Base-by-base conservation (phyloP, 2,797 vertebrate genomes). In the Psittacula derbiana region DNA sequence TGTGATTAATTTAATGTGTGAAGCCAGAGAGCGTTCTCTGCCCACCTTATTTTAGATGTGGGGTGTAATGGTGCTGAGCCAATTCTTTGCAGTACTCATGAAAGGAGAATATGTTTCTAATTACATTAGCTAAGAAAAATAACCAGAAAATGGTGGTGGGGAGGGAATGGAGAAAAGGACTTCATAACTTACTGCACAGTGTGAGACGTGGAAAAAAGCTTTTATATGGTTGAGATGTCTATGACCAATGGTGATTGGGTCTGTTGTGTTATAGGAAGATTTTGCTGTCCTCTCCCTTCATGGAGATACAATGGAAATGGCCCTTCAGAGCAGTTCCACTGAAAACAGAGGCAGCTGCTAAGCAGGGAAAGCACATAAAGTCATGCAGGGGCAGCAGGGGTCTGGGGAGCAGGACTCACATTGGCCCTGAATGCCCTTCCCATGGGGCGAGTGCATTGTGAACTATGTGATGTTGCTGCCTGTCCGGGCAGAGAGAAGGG, bases 391-490 rank as follows among this genome's bases (percentile, higher is more conserved):
- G 62, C 27, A 62, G 44, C 25, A 55, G 53, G 4, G 28, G 40
- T 30, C 15, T 58, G 57, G 8, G 13, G 21, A 82, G 40, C 40
- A 13, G 58, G n/a, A 49, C 8, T 41, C 20, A 13, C 1, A 1
- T 50, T 38, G 80, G n/a, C 24, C 40, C n/a, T 49, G 31, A 38
- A 41, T 13, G 28, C 13, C 17, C 3, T 66, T 40, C 16, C 64
- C 16, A 0, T 14, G n/a, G 17, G 18, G 10, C 2, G 5, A n/a
- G 8, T 31, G 15, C 8, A 3, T 53, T 58, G 17, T 46, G 17
- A 49, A 24, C 27, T 70, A 17, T 31, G 30, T 52, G 50, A 19
- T 40, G 24, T 43, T 87, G 33, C 40, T 85, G 43, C 43, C 10
- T 53, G 47, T 19, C 43, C 17, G 47, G 71, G 33, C 2, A 4